Evolutionary conservation across 2,888 invertebrate genomes (phyloP).

Genomic region (Galerucella calmariensis): DNA sequence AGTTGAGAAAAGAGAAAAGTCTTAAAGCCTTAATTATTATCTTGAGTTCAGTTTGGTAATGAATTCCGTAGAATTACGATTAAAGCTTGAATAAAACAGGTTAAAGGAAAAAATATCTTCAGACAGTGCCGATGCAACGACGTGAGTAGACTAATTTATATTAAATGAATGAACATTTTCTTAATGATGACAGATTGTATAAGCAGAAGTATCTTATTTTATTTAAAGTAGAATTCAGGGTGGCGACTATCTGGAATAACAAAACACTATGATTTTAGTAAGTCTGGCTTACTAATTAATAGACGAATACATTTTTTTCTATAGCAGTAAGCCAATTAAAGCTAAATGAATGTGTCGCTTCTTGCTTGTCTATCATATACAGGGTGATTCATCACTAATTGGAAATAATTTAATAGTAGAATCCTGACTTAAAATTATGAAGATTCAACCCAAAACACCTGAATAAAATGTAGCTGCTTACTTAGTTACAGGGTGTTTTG

Average conservation of each 20-base stretch:
- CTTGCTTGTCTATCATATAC: no score
- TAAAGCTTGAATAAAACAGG: conserved; percentile 2
- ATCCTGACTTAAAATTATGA: no score
- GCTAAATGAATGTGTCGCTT: no score
- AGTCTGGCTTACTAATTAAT: no score
- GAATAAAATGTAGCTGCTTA: no score
- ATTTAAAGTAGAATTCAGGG: neutral
- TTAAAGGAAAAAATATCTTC: neutral
- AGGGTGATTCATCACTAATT: no score
- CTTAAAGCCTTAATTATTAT: no score
- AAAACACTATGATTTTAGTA: neutral
- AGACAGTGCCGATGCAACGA: neutral
- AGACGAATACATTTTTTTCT: neutral
- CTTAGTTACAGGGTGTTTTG: no score
- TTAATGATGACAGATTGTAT: conserved; percentile 4
- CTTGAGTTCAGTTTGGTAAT: neutral
- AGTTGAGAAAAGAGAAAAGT: no score
- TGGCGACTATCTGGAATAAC: neutral
- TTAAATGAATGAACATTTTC: neutral
- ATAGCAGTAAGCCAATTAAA: no score
- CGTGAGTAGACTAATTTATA: conserved; percentile 1
- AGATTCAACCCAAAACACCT: no score
- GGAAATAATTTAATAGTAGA: no score
- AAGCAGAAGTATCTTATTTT: neutral
- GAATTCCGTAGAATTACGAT: neutral